Evolutionary conservation across 2,797 vertebrate genomes (phyloP).

Genomic region (Alouatta caraya): DNA sequence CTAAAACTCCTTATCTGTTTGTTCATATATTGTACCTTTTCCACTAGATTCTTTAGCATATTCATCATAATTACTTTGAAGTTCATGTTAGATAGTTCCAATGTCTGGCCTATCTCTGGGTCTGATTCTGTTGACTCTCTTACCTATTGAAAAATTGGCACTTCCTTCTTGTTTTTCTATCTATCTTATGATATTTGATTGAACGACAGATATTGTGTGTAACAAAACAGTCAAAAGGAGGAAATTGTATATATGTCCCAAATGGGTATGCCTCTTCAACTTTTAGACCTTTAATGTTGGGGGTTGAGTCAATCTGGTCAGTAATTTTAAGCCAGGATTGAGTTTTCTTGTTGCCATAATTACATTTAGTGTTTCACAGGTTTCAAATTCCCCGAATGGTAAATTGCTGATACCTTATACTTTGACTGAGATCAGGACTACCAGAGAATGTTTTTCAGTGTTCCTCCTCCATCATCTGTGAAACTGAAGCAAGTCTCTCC

Average conservation of each 20-base stretch:
- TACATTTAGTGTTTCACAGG: not conserved
- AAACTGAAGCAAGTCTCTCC: not conserved
- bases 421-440: not conserved
- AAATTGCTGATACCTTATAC: not conserved
- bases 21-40: not conserved
- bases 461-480: not conserved
- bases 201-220: not conserved
- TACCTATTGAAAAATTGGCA: not conserved
- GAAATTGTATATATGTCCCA: not conserved
- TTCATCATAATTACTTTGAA: not conserved
- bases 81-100: not conserved
- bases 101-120: not conserved
- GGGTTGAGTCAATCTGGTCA: not conserved
- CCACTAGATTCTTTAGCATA: not conserved
- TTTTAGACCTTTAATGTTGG: not conserved
- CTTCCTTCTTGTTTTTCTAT: not conserved
- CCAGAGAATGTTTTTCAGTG: not conserved
- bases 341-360: not conserved
- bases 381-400: not conserved
- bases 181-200: not conserved
- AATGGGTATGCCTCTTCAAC: not conserved
- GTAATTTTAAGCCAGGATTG: not conserved
- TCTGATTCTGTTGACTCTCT: not conserved
- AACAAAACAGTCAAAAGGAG: not conserved
- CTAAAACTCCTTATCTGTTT: not conserved